Evolutionary conservation across 64 coral and sea anemone genomes (phyloP).

Genomic region (Porites australiensis): DNA sequence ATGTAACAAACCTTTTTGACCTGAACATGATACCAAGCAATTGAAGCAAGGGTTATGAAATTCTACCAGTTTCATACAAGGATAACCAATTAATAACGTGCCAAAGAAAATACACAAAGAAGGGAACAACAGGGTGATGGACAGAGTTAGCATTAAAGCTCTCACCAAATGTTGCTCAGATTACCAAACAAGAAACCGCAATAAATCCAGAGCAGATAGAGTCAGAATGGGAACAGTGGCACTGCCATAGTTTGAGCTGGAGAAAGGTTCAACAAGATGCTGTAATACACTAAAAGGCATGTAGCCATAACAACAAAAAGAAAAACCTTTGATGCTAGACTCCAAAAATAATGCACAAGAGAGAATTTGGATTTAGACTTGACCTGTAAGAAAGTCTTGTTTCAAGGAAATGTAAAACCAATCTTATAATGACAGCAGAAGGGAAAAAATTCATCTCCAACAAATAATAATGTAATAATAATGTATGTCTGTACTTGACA

Average conservation of each 20-base stretch:
- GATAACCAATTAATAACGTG: background rate
- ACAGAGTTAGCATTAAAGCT: background rate
- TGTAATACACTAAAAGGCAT: too few species aligned
- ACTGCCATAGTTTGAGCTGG: background rate
- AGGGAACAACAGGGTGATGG: background rate
- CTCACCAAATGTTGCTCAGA: background rate
- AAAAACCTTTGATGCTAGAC: background rate
- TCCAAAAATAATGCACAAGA: background rate
- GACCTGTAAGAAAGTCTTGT: too few species aligned
- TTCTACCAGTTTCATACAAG: background rate
- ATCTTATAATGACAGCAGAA: slow-evolving; percentile 2
- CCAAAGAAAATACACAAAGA: background rate
- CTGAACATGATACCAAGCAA: background rate
- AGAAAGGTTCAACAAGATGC: too few species aligned
- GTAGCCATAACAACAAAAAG: too few species aligned
- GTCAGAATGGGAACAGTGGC: background rate
- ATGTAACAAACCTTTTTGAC: background rate
- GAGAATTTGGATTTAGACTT: too few species aligned
- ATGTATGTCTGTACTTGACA: background rate
- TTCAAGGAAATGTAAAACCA: too few species aligned
- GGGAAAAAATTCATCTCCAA: background rate
- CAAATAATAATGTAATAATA: background rate
- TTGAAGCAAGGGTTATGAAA: background rate
- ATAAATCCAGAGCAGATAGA: background rate
- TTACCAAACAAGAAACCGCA: background rate